Evolutionary conservation across 1,140 invertebrate species (phyloP), one percentile per base, ranked within the genome.

Genomic region (Hormaphis cornu): DNA sequence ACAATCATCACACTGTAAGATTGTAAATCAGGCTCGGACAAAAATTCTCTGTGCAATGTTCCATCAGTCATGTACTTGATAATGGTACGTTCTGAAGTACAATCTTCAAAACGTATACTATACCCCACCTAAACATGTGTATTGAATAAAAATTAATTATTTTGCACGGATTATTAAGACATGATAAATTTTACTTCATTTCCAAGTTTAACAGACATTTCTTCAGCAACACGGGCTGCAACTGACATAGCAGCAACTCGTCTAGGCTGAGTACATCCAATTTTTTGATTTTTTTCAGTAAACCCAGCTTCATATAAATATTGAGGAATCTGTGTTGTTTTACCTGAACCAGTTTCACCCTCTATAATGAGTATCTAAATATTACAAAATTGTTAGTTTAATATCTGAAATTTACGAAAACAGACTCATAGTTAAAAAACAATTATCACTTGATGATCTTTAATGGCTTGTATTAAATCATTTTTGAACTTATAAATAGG

Each of bases 61-160:
- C 97, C 97, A 81, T 99, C 97, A 46, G 97, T 99, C 96, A 99
- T 98, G 75, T 99, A 99, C 80, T 99, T 99, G n/a, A 99, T 86
- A 6, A 86, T 75, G 22, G 86, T 86, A 61, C 85, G 78, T 74
- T 88, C 86, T 22, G 85, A 87, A 4, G 88, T 89, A 75, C 87
- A 89, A 76, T 90, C 88, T 78, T 90, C 89, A 82, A 90, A 90
- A 72, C 89, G 77, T 72, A 90, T 89, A 73, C 84, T 85, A 77
- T 90, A 90, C 9, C 88, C 88, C 63, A 90, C 87, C 81, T 87
- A 33, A 73, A 76, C 72, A 72, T 75, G 20, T n/a, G n/a, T 37
- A 14, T 37, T 12, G 22, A 33, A 1, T 22, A 14, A 22, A 5
- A 37, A 33, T 35, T 4, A 53, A n/a, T 28, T 9, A 28, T 18